phyloP scores from a whole-genome alignment of 2,888 invertebrate genomes.

The Poecilus cupreus region DNA sequence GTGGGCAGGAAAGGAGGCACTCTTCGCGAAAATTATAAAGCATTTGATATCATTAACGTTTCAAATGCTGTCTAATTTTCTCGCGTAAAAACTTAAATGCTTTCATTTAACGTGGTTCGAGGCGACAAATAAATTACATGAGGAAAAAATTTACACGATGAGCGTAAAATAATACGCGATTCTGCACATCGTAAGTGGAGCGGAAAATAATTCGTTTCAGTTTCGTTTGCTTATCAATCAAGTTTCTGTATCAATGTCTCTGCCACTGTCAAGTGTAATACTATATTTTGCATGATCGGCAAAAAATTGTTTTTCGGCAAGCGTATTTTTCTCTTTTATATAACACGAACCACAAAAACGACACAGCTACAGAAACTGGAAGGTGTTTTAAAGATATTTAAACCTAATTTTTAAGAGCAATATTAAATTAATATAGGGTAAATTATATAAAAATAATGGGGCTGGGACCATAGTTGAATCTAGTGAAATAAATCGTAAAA shows the following conservation, averaged over 20 bases:
- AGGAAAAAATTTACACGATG: constrained; percentile 43
- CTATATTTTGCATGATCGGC: constrained; percentile 13
- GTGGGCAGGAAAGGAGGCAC: not conserved
- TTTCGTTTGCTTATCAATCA: constrained; percentile 51
- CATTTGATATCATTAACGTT: constrained; percentile 45
- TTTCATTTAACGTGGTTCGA: constrained; percentile 51
- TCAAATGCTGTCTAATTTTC: constrained; percentile 54
- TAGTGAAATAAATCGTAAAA: no score
- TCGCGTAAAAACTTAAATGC: constrained; percentile 47
- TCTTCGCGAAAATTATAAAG: constrained; percentile 51
- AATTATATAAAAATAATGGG: no score
- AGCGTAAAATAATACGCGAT: constrained; percentile 42
- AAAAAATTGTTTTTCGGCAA: constrained; percentile 3
- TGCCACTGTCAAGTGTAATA: not conserved
- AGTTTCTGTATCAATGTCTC: constrained; percentile 22
- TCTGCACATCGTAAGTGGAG: constrained; percentile 46
- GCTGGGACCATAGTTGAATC: no score
- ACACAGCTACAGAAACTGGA: no score
- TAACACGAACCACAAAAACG: no score
- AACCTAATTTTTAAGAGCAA: no score
- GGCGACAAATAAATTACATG: constrained; percentile 53
- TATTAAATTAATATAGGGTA: no score
- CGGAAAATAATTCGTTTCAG: constrained; percentile 54
- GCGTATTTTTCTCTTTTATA: constrained; percentile 10
- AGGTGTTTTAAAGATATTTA: no score